These are phyloP conservation scores for Lophochroa leadbeateri DNA, from an alignment of 2,113 vertebrate species.

Conservation along the genomic window DNA sequence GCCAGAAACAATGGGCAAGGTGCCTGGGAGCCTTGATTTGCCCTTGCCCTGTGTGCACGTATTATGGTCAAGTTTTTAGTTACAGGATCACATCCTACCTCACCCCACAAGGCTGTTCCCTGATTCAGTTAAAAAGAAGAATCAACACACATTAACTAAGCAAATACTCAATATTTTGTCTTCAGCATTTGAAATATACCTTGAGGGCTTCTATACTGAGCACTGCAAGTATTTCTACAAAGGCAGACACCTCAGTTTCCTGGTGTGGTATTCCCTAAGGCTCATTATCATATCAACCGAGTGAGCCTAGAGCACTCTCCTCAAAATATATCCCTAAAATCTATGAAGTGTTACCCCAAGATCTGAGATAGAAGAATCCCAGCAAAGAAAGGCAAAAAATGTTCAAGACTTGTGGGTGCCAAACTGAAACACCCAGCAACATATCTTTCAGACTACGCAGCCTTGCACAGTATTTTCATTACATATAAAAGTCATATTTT, in stretches of 20 bases:
- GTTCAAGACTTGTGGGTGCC: background rate
- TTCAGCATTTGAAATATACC: background rate
- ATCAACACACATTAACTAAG: background rate
- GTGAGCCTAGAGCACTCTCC: background rate
- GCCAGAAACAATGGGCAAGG: background rate
- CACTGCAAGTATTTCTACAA: background rate
- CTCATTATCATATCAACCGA: background rate
- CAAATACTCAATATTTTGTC: background rate
- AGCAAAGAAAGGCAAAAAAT: background rate
- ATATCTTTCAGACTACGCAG: background rate
- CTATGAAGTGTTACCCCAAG: background rate
- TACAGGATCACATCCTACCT: background rate
- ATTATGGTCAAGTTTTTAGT: background rate
- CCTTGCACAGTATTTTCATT: background rate
- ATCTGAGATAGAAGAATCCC: background rate
- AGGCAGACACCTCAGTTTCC: background rate
- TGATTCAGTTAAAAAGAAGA: background rate
- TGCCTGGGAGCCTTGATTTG: background rate
- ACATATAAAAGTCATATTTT: background rate
- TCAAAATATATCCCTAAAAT: background rate
- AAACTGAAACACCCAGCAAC: background rate
- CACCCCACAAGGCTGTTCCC: background rate
- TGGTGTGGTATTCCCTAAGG: background rate
- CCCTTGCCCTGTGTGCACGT: background rate
- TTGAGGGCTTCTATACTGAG: background rate